Conservation (phyloP, 2,888 invertebrate species). For the Mythimna albipuncta region DNA sequence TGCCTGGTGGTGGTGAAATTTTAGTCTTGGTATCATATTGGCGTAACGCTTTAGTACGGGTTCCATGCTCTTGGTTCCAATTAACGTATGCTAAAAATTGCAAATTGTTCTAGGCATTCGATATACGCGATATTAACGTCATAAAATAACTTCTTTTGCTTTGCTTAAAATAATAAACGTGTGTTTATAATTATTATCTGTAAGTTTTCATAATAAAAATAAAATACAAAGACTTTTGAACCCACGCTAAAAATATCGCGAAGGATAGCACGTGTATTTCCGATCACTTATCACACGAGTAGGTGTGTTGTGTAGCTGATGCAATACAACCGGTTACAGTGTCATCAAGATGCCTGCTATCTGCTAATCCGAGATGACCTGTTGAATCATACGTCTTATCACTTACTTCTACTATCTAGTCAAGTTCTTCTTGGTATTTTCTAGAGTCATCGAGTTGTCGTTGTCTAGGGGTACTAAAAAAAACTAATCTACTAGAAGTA, state of each 20-base stretch:
- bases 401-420: background rate
- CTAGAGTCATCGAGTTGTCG: background rate
- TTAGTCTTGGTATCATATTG: no score
- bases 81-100: no score
- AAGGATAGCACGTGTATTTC: slow-evolving; percentile 12
- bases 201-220: background rate
- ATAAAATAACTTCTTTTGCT: no score
- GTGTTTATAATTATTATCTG: no score
- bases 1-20: no score
- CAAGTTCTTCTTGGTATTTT: background rate
- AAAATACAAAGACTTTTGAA: slow-evolving; percentile 1
- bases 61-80: no score
- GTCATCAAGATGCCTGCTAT: slow-evolving; percentile 14
- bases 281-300: slow-evolving; percentile 4
- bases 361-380: slow-evolving; percentile 32
- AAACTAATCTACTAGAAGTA: no score
- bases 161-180: no score
- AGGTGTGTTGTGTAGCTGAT: slow-evolving; percentile 25
- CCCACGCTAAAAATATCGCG: background rate
- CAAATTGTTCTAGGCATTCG: no score
- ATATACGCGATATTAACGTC: no score
- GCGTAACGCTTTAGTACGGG: no score
- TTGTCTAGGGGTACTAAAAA: no score
- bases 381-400: slow-evolving; percentile 40
- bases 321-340: slow-evolving; percentile 34